Evolutionary conservation across 64 coral and sea anemone genomes (phyloP).

Genomic region (Porites australiensis): DNA sequence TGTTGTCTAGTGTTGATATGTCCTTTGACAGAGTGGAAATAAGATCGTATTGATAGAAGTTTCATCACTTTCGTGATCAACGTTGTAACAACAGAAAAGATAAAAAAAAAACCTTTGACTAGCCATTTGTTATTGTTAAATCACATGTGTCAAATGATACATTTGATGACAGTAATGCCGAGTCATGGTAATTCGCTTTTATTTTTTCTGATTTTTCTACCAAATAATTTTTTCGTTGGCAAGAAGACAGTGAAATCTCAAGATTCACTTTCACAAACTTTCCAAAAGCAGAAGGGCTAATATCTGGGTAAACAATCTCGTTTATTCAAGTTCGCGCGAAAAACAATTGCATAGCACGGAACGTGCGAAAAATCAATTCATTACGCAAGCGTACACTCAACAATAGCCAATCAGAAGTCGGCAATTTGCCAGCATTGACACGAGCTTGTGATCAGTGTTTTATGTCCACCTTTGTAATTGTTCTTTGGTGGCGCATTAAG

Average conservation of each 20-base stretch:
- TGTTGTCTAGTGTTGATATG: too few relatives aligned
- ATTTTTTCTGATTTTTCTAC: neutral
- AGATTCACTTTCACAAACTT: neutral
- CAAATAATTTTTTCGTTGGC: neutral
- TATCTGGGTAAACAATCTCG: neutral
- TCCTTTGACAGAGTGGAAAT: too few relatives aligned
- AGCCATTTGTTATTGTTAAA: too few relatives aligned
- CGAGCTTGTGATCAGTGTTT: neutral
- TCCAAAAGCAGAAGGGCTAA: neutral
- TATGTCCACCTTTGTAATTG: neutral
- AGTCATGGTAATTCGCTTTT: too few relatives aligned
- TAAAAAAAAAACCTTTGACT: too few relatives aligned
- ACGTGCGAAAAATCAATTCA: conserved; percentile 29
- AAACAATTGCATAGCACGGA: neutral
- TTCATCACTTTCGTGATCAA: too few relatives aligned
- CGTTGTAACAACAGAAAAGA: too few relatives aligned
- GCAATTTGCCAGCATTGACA: conserved; percentile 13
- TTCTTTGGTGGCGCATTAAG: too few relatives aligned
- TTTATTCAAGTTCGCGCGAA: neutral
- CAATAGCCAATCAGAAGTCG: conserved; percentile 44
- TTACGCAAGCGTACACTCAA: conserved; percentile 20
- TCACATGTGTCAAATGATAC: too few relatives aligned
- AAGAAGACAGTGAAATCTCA: neutral
- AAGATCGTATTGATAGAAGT: too few relatives aligned
- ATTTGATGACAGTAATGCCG: too few relatives aligned